A percentile compares a stretch with the other conserved stretches of the same genome.
Evolutionary conservation across 2,888 invertebrate genomes (phyloP).

Genomic region (Latrodectus elegans): DNA sequence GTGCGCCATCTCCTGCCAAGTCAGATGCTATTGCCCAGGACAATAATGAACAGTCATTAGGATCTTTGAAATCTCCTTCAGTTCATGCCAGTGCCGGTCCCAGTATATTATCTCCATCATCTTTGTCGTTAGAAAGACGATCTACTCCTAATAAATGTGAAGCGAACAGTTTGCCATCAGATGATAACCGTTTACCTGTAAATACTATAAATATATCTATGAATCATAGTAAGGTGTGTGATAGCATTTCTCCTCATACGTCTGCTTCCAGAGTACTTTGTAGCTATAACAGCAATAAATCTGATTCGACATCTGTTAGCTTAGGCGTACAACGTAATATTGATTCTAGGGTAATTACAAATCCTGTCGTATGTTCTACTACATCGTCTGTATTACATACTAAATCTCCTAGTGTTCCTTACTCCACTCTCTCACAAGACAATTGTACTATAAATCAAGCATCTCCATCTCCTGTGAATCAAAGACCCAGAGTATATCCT

Average conservation of each 20-base stretch:
- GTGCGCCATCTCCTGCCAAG: conserved; percentile 60
- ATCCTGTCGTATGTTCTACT: conserved; percentile 18
- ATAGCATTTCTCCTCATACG: conserved; percentile 38
- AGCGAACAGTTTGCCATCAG: conserved; percentile 4
- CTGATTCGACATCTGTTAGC: background rate
- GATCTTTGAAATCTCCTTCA: conserved; percentile 50
- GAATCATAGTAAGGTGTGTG: conserved; percentile 48
- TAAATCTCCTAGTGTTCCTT: conserved; percentile 40
- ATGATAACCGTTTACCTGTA: conserved; percentile 34
- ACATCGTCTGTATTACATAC: conserved; percentile 19
- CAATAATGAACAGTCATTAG: conserved; percentile 12
- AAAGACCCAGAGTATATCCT: conserved; percentile 45
- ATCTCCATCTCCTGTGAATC: conserved; percentile 39
- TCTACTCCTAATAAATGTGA: conserved; percentile 55
- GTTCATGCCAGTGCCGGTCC: conserved; percentile 26
- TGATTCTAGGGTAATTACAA: conserved; percentile 14
- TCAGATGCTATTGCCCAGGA: conserved; percentile 47
- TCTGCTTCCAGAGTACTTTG: conserved; percentile 38
- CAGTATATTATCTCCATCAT: conserved; percentile 38
- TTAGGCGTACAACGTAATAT: conserved; percentile 12
- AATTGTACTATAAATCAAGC: conserved; percentile 14
- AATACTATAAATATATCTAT: conserved; percentile 37
- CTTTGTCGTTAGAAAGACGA: conserved; percentile 42
- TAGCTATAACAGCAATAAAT: conserved; percentile 17
- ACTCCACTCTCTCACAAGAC: conserved; percentile 37